Percentiles rank a stretch among this genome's conserved stretches.
Conservation (phyloP, 1,140 invertebrate species). For the Platorchestia sp. region DNA sequence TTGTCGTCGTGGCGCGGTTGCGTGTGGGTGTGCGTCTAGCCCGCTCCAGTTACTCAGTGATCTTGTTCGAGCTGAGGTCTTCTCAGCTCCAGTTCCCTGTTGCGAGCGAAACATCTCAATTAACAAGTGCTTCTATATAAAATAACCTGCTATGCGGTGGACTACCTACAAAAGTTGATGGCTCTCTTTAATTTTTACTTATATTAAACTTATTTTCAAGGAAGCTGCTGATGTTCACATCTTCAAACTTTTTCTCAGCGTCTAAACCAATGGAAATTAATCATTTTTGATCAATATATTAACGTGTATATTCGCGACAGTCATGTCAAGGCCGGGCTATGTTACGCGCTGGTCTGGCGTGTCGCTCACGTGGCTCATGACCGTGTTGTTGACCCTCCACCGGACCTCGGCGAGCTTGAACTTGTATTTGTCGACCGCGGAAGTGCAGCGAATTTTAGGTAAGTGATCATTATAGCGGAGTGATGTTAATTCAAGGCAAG, state of each 20-base stretch:
- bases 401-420: constrained; percentile 7
- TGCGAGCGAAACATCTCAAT: neutral
- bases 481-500: too few species aligned
- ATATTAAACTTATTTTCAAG: neutral
- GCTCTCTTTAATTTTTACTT: neutral
- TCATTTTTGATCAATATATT: neutral
- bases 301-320: neutral
- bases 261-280: constrained; percentile 8
- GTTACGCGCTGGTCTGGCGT: neutral
- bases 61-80: neutral
- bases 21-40: neutral
- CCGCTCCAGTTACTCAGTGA: neutral
- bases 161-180: neutral
- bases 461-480: too few species aligned
- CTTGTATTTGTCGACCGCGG: neutral
- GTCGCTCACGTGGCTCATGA: neutral
- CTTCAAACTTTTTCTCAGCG: neutral
- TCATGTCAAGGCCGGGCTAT: neutral
- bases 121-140: neutral
- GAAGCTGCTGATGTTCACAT: neutral
- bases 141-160: neutral
- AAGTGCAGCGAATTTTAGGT: constrained; percentile 32
- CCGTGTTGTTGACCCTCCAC: neutral
- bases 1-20: constrained; percentile 25
- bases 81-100: neutral